Evolutionary conservation across 2,113 vertebrate genomes (phyloP).

Genomic region (Myiagra hebetior): DNA sequence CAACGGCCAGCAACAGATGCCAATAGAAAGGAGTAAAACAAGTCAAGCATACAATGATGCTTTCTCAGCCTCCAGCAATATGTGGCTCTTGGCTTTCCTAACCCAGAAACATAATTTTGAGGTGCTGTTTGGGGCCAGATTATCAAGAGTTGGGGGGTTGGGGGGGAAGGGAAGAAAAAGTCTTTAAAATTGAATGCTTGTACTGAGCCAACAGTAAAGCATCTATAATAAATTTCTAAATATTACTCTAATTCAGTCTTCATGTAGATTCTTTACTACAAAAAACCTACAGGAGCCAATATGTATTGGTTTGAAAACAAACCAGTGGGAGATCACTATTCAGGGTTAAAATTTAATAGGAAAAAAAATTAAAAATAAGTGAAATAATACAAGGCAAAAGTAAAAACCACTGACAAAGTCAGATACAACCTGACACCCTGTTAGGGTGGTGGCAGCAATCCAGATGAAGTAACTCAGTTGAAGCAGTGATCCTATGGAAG

Average conservation of each 20-base stretch:
- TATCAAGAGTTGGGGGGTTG: neutral
- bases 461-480: too few relatives aligned
- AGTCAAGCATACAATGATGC: neutral
- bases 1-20: neutral
- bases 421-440: too few relatives aligned
- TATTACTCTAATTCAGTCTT: conserved; percentile 38
- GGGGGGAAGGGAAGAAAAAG: neutral
- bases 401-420: too few relatives aligned
- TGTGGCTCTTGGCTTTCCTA: neutral
- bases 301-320: too few relatives aligned
- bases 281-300: neutral
- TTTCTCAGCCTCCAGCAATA: neutral
- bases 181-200: neutral
- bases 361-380: too few relatives aligned
- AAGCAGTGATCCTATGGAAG: too few relatives aligned
- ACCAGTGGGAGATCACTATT: too few relatives aligned
- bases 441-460: too few relatives aligned
- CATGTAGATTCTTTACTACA: conserved; percentile 6
- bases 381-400: too few relatives aligned
- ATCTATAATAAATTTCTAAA: conserved; percentile 35
- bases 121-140: neutral
- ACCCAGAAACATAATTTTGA: neutral
- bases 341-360: too few relatives aligned
- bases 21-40: conserved; percentile 22
- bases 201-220: neutral